A percentile compares a stretch with the other conserved stretches of the same genome.
Conservation (phyloP, 2,888 invertebrate species). For the Acleris literana region DNA sequence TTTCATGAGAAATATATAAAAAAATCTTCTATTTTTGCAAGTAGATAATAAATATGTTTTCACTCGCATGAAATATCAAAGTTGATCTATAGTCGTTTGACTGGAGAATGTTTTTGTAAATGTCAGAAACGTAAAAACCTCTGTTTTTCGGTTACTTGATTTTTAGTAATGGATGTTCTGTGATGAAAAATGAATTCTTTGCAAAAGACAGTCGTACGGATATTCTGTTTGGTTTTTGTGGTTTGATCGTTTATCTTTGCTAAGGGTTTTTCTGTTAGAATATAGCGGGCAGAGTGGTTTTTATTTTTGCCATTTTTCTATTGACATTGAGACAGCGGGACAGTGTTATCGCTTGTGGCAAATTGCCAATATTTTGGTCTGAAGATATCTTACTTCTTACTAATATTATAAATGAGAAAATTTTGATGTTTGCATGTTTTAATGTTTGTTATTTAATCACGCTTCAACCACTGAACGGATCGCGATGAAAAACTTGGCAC, state of each 20-base stretch:
- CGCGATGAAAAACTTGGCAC: no score
- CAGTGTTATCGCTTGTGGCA: no score
- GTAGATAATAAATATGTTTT: constrained; percentile 3
- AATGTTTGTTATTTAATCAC: no score
- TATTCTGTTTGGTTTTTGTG: constrained; percentile 3
- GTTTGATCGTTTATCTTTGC: not conserved
- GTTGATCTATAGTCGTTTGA: constrained; percentile 9
- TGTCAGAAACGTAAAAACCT: constrained; percentile 6
- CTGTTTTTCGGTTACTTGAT: constrained; percentile 6
- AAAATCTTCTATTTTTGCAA: not conserved
- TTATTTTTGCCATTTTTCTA: no score
- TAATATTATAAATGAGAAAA: no score
- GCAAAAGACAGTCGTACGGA: not conserved
- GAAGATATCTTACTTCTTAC: no score
- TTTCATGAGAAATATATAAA: not conserved
- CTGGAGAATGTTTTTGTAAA: constrained; percentile 7
- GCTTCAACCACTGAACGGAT: no score
- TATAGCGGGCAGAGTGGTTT: no score
- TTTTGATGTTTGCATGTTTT: no score
- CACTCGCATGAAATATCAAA: constrained; percentile 12
- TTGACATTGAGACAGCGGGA: no score
- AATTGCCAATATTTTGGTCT: no score
- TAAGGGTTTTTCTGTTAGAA: not conserved
- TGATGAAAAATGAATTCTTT: constrained; percentile 13
- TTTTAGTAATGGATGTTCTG: constrained; percentile 14